These are phyloP conservation scores for Nymphalis polychloros DNA, from an alignment of 2,888 invertebrate genomes.

Conservation along the genomic window DNA sequence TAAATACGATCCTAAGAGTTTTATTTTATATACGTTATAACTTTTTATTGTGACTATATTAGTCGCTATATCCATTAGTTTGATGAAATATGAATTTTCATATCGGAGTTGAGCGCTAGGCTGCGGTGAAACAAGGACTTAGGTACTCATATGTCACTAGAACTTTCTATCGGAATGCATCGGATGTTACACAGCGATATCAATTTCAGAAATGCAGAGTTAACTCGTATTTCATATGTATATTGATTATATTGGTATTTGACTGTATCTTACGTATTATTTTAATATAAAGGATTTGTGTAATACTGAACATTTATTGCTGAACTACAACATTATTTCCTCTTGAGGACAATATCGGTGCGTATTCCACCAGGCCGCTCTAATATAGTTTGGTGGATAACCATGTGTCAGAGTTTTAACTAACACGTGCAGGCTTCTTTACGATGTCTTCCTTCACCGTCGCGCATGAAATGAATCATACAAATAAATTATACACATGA, in stretches of 20 bases:
- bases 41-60: background rate
- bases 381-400: too few relatives aligned
- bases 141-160: constrained; percentile 15
- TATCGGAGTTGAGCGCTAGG: background rate
- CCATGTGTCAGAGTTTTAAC: too few relatives aligned
- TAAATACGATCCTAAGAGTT: too few relatives aligned
- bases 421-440: too few relatives aligned
- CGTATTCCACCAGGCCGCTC: too few relatives aligned
- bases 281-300: background rate
- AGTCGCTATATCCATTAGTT: background rate
- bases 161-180: constrained; percentile 27
- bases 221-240: constrained; percentile 1
- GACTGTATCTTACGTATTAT: background rate
- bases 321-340: too few relatives aligned
- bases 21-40: background rate
- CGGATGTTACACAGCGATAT: constrained; percentile 30
- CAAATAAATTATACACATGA: too few relatives aligned
- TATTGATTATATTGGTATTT: background rate
- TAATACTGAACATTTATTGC: too few relatives aligned
- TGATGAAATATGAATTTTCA: constrained; percentile 9
- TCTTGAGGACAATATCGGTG: too few relatives aligned
- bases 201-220: constrained; percentile 11
- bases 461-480: too few relatives aligned
- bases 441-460: too few relatives aligned
- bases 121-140: constrained; percentile 22